phyloP scores from a whole-genome alignment of 2,113 vertebrate genomes.

The Campylorhamphus procurvoides region DNA sequence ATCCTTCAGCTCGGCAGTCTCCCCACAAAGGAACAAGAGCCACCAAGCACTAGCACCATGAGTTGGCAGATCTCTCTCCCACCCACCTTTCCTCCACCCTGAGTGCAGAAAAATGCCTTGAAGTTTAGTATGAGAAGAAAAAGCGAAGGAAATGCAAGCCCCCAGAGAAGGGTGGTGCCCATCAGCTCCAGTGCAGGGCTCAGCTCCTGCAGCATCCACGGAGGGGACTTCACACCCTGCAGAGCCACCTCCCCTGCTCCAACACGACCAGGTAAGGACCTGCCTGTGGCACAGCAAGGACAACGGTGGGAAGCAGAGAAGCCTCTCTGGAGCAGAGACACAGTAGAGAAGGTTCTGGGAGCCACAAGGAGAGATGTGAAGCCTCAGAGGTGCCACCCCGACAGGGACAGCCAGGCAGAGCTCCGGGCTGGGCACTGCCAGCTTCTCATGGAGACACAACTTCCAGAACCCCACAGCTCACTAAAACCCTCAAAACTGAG shows the following conservation, averaged over 20 bases:
- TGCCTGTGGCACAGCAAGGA: neutral
- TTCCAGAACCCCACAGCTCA: neutral
- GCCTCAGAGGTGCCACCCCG: neutral
- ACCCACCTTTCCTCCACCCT: neutral
- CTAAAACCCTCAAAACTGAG: neutral
- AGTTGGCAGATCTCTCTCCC: no score
- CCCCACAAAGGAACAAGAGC: neutral
- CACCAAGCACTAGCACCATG: neutral
- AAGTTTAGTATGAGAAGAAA: neutral
- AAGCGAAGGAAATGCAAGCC: neutral
- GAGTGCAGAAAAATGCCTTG: neutral
- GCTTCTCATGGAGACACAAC: neutral
- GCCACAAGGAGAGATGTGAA: neutral
- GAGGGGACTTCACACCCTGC: no score
- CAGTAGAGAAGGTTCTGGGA: neutral
- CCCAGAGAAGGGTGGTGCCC: no score
- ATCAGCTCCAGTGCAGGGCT: no score
- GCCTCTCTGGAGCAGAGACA: neutral
- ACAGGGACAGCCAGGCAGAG: neutral
- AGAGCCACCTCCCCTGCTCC: no score
- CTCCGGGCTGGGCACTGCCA: accelerated
- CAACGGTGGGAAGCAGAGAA: neutral
- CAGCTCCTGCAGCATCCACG: no score
- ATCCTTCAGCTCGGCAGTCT: neutral
- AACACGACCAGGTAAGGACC: neutral